Percentiles rank a stretch among this genome's conserved stretches.
These are phyloP conservation scores for Artemia franciscana DNA, from an alignment of 1,140 invertebrate genomes.

Conservation along the genomic window DNA sequence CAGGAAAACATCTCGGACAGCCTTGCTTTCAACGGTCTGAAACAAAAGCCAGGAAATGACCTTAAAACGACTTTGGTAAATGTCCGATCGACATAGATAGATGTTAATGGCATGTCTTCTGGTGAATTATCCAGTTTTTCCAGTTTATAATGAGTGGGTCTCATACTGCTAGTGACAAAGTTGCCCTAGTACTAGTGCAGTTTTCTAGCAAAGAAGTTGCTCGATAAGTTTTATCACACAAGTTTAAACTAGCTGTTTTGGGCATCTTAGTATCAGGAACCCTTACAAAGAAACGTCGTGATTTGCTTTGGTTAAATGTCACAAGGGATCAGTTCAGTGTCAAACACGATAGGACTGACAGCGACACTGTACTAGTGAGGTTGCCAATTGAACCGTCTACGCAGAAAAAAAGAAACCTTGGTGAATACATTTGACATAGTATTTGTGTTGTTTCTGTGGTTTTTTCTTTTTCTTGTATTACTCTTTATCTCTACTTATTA, in stretches of 20 bases:
- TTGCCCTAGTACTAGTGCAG: neutral
- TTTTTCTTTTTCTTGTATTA: no score
- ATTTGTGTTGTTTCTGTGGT: no score
- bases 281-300: neutral
- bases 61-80: neutral
- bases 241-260: neutral
- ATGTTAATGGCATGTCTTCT: no score
- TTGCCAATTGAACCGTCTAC: neutral
- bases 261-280: neutral
- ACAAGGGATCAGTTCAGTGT: neutral
- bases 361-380: neutral
- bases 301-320: neutral
- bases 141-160: neutral
- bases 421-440: neutral
- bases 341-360: neutral
- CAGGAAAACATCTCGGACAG: neutral
- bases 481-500: no score
- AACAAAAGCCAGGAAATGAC: neutral
- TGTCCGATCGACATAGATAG: neutral
- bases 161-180: neutral
- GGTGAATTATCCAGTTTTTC: neutral
- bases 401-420: neutral
- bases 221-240: no score
- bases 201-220: neutral
- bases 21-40: neutral